phyloP scores from a whole-genome alignment of 2,888 invertebrate species.

The Ectemnius continuus region DNA sequence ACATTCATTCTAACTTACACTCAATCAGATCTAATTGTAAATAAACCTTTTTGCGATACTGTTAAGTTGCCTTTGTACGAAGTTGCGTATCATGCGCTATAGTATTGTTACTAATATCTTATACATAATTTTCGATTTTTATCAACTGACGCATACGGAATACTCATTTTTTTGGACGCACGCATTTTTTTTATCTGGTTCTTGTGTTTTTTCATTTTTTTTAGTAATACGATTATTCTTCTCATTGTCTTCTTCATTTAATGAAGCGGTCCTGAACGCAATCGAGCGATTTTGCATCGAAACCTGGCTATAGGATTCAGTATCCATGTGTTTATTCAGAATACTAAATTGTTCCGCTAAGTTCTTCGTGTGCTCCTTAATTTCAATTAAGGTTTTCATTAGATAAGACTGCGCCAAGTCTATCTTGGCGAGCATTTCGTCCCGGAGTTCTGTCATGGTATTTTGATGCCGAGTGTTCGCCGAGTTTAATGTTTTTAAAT shows the following conservation, averaged over 20 bases:
- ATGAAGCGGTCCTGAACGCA: not conserved
- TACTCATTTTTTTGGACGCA: not conserved
- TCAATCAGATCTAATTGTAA: not conserved
- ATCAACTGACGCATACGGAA: not conserved
- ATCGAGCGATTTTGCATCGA: not conserved
- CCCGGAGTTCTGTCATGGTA: not conserved
- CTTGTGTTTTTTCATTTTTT: not conserved
- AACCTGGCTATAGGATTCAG: not conserved
- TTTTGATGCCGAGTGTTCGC: not conserved
- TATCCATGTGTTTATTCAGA: conserved; percentile 49
- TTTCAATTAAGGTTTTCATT: conserved; percentile 50
- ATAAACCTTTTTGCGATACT: not conserved
- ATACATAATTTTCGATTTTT: not conserved
- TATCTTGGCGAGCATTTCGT: not conserved
- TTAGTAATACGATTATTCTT: not conserved
- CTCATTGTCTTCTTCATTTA: not conserved
- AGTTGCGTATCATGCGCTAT: not conserved
- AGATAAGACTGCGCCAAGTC: conserved; percentile 21
- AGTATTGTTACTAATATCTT: conserved; percentile 3
- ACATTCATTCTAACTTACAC: not conserved
- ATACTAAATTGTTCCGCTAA: conserved; percentile 52
- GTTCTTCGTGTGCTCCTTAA: conserved; percentile 53
- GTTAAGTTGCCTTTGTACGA: not conserved
- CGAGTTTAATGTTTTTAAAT: not conserved
- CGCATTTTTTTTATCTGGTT: not conserved